Evolutionary conservation across 2,113 vertebrate species (phyloP).

Genomic region (Cairina moschata): DNA sequence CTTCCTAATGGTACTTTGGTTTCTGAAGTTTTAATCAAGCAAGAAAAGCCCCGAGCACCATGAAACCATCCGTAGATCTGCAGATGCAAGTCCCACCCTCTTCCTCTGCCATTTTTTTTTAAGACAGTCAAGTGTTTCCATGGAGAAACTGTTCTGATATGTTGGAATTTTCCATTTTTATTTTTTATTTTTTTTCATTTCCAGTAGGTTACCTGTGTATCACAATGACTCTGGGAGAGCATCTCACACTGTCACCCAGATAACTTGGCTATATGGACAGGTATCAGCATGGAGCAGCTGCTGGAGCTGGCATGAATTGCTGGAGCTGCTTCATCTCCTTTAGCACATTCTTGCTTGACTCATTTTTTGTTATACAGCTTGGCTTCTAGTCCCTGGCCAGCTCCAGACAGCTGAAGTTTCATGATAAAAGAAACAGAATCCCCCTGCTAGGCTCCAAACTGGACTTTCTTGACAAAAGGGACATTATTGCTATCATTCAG

Average conservation of each 20-base stretch:
- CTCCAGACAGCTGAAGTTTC: neutral
- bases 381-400: neutral
- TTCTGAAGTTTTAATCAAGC: neutral
- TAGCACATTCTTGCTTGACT: neutral
- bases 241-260: neutral
- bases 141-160: neutral
- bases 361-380: neutral
- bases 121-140: neutral
- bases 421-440: neutral
- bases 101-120: neutral
- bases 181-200: neutral
- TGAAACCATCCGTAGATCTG: neutral
- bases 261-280: neutral
- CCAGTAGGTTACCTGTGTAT: rapidly evolving
- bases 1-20: neutral
- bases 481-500: neutral
- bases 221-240: neutral
- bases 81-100: neutral
- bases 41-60: neutral
- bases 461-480: neutral
- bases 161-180: neutral
- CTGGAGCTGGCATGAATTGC: neutral
- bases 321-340: neutral
- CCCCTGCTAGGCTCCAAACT: neutral
- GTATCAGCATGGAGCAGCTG: neutral